phyloP scores from a whole-genome alignment of 2,113 vertebrate genomes.

The western clawed frog (Xenopus tropicalis) region DNA sequence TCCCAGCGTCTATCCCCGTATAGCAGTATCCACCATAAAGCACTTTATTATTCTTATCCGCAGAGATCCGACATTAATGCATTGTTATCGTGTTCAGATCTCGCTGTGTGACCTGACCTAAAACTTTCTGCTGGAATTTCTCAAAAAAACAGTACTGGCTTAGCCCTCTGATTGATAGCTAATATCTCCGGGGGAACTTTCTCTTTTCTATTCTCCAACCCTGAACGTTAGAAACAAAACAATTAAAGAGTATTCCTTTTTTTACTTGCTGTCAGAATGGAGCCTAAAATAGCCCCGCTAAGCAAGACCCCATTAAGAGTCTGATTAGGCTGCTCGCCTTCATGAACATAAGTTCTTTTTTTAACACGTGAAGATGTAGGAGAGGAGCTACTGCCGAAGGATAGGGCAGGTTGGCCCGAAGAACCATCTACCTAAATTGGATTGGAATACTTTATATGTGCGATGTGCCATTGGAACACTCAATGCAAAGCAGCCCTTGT shows the following conservation, averaged over 20 bases:
- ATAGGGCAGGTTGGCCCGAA: too few relatives aligned
- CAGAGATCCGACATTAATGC: conserved; percentile 24
- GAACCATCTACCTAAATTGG: too few relatives aligned
- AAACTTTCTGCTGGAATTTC: conserved; percentile 4
- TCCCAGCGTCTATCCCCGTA: neutral
- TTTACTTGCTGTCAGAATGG: conserved; percentile 22
- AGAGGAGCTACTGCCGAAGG: too few relatives aligned
- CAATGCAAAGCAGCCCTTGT: too few relatives aligned
- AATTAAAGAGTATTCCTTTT: conserved; percentile 3
- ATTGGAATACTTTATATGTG: too few relatives aligned
- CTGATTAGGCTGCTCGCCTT: too few relatives aligned
- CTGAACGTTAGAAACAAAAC: conserved; percentile 13
- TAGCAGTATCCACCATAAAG: conserved; percentile 1
- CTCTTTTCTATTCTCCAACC: conserved; percentile 10
- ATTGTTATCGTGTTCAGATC: conserved; percentile 26
- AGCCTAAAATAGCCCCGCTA: conserved; percentile 20
- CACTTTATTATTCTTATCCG: conserved; percentile 7
- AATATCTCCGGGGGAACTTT: conserved; percentile 20
- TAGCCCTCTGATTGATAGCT: conserved; percentile 20
- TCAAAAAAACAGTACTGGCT: conserved; percentile 9
- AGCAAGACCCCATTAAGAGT: neutral
- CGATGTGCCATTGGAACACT: too few relatives aligned
- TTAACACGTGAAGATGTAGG: too few relatives aligned
- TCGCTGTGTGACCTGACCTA: conserved; percentile 18
- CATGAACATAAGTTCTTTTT: too few relatives aligned